phyloP scores from a whole-genome alignment of 2,797 vertebrate species.

The Phoxinus dragarum region DNA sequence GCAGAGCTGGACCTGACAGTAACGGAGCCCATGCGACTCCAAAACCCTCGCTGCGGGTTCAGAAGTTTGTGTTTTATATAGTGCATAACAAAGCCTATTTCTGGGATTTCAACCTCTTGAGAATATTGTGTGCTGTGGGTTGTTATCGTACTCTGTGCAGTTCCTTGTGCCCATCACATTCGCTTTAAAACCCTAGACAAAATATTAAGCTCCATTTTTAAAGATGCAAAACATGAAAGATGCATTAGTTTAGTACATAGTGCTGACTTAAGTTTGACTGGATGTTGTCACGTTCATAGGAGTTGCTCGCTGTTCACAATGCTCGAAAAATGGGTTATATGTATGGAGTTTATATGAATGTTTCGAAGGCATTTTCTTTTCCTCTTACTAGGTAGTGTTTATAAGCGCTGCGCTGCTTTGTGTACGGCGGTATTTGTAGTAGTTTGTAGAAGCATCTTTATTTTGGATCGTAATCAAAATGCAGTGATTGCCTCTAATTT shows the following conservation, averaged over 20 bases:
- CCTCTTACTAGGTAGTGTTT: neutral
- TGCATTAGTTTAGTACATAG: neutral
- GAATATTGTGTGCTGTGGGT: neutral
- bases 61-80: neutral
- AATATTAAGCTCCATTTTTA: neutral
- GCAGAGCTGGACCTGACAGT: neutral
- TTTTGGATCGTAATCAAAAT: no score
- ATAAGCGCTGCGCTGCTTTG: neutral
- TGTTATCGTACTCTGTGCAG: neutral
- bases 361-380: neutral
- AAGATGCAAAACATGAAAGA: neutral
- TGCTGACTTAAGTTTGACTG: neutral
- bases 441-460: no score
- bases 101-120: slow-evolving; percentile 10
- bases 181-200: neutral
- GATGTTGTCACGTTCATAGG: neutral
- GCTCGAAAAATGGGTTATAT: no score
- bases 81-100: neutral
- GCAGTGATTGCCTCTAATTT: no score
- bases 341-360: neutral
- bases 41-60: neutral
- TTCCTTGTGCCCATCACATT: no score
- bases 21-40: neutral
- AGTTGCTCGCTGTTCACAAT: neutral
- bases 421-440: no score